Percentiles rank a stretch among this genome's conserved stretches.
These are phyloP conservation scores for Chloroceryle inda DNA, from an alignment of 2,797 vertebrate species.

Conservation along the genomic window DNA sequence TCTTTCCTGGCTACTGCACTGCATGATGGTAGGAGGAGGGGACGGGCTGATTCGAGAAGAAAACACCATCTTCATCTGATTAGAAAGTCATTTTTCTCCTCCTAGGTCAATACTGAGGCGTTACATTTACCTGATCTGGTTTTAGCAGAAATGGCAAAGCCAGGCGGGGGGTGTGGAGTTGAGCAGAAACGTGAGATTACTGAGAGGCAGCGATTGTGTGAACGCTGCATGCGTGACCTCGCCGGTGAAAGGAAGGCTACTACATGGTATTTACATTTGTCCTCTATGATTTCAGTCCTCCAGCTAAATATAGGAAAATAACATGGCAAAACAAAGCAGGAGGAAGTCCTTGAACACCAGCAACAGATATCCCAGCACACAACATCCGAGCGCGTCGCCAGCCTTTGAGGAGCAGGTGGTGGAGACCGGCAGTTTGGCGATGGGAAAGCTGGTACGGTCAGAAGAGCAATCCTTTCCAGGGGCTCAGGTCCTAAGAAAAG, in stretches of 20 bases:
- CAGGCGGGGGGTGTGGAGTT: neutral
- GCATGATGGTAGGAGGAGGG: neutral
- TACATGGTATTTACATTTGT: neutral
- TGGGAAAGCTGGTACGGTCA: neutral
- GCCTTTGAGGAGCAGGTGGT: neutral
- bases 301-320: neutral
- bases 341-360: neutral
- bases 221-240: fast-evolving
- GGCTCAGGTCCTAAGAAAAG: neutral
- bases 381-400: fast-evolving
- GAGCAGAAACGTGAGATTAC: neutral
- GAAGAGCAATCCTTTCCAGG: neutral
- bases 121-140: neutral
- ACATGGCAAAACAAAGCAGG: neutral
- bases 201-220: neutral
- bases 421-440: neutral
- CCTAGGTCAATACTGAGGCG: neutral
- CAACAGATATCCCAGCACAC: neutral
- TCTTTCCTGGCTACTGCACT: neutral
- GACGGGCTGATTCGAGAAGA: neutral
- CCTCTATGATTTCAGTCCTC: neutral
- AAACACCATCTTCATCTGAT: neutral
- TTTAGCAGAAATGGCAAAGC: neutral
- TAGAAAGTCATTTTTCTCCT: slow-evolving; percentile 9
- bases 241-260: neutral